Base-by-base conservation (phyloP, 2,113 vertebrate genomes). In the Potamarius usumacintae region DNA sequence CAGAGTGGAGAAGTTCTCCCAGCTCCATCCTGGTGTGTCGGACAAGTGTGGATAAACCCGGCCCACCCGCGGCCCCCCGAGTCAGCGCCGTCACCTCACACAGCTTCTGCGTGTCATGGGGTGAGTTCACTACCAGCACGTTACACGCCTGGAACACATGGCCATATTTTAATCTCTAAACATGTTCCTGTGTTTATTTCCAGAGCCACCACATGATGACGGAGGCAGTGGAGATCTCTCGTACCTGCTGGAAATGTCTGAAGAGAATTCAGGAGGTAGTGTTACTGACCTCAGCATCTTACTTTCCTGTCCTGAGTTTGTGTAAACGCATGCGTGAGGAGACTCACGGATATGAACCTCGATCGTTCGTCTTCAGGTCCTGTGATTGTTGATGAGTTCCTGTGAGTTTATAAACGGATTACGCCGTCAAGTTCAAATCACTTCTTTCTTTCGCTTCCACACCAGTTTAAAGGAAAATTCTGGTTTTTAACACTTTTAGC, bases 1-100 rank as follows among this genome's bases (percentile, higher is more conserved):
- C 95, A 93, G 98, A 99, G 95, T 98, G 97, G 89, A 96, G 94
- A 86, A 99, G 98, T 93, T 97, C 95, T 92, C 97, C 98, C 22
- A 99, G 98, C 0, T 97, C 99, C 92, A 95, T 99, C 86, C 84
- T 99, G 92, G 96, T 99, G 74, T 99, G 98, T 91, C 98, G 97
- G 86, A 99, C 98, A 34, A 98, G 96, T 83, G 97, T 98, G 0
- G 98, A 99, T 93, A 96, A 97, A 92, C 98, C 98, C 0, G 98
- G 97, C 50, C 96, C 98, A 67, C 98, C 98, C 0, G 94, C 96
- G 85, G 95, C 95, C 87, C 98, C 97, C 0, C 89, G 95, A 57
- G 89, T 97, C 85, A 95, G 95, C 3, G 93, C 95, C 0, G 22
- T 96, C 63, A 96, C 96, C 22, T 94, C 97, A 72, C 96, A 97